Evolutionary conservation across 2,797 vertebrate species (phyloP).

Genomic region (Eospalax fontanierii): DNA sequence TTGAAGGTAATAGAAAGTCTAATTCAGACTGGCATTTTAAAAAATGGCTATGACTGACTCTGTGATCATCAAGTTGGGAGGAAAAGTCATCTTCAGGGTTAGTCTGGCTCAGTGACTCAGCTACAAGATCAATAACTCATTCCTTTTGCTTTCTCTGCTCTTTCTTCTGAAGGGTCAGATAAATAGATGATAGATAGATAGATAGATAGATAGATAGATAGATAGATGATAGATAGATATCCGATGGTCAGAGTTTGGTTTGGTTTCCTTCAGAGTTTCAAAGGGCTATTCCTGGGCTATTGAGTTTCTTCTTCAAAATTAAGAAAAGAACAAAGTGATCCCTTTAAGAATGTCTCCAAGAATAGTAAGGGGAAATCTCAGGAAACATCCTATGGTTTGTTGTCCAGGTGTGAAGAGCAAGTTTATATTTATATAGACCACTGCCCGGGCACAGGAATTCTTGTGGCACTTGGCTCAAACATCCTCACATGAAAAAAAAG

Average conservation of each 20-base stretch:
- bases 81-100: not conserved
- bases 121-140: too few species aligned
- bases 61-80: not conserved
- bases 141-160: too few species aligned
- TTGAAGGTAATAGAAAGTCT: not conserved
- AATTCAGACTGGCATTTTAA: not conserved
- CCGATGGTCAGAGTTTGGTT: not conserved
- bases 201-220: too few species aligned
- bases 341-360: conserved; percentile 23
- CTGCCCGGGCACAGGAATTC: not conserved
- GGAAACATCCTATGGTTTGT: not conserved
- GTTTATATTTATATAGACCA: not conserved
- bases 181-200: too few species aligned
- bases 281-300: not conserved
- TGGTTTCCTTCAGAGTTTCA: not conserved
- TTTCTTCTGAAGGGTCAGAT: not conserved
- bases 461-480: not conserved
- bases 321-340: not conserved
- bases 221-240: not conserved
- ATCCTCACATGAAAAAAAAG: not conserved
- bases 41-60: not conserved
- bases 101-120: too few species aligned
- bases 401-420: not conserved
- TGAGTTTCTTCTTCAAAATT: conserved; percentile 25
- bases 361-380: not conserved